A percentile compares a stretch with the other conserved stretches of the same genome.
These are phyloP conservation scores for Gorsachius magnificus DNA, from an alignment of 2,797 vertebrate species.

Conservation along the genomic window DNA sequence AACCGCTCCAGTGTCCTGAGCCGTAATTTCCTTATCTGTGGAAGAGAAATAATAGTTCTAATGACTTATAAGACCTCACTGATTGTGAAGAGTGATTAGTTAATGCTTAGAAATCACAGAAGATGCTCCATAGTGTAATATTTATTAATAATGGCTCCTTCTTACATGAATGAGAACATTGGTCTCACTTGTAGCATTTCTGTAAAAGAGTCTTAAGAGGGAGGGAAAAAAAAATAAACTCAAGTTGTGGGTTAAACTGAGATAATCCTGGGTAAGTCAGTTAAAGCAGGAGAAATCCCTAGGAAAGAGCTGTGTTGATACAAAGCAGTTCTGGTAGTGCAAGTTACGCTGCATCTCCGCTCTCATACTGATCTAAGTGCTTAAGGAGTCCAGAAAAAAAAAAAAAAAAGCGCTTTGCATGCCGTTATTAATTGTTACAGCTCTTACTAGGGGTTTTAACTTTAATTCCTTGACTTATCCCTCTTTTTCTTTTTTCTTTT, in stretches of 20 bases:
- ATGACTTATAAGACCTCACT: background rate
- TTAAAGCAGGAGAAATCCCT: background rate
- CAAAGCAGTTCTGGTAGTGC: background rate
- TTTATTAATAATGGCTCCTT: background rate
- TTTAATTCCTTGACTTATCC: conserved; percentile 11
- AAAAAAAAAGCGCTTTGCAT: background rate
- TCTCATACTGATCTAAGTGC: background rate
- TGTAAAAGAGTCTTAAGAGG: background rate
- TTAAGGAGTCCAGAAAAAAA: background rate
- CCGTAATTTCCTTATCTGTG: background rate
- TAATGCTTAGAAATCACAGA: background rate
- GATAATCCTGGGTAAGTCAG: background rate
- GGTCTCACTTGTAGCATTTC: background rate
- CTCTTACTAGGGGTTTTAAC: conserved; percentile 21
- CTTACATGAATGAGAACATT: accelerated
- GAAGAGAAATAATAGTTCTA: background rate
- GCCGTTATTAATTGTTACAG: background rate
- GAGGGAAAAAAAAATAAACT: background rate
- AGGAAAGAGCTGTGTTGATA: background rate
- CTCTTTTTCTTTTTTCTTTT: background rate
- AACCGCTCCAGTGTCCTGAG: background rate
- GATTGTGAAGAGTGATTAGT: background rate
- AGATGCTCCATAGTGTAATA: background rate
- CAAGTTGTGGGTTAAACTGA: background rate
- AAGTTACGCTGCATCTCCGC: background rate